Conservation (phyloP, 2,113 vertebrate species). For the Hemicordylus capensis region DNA sequence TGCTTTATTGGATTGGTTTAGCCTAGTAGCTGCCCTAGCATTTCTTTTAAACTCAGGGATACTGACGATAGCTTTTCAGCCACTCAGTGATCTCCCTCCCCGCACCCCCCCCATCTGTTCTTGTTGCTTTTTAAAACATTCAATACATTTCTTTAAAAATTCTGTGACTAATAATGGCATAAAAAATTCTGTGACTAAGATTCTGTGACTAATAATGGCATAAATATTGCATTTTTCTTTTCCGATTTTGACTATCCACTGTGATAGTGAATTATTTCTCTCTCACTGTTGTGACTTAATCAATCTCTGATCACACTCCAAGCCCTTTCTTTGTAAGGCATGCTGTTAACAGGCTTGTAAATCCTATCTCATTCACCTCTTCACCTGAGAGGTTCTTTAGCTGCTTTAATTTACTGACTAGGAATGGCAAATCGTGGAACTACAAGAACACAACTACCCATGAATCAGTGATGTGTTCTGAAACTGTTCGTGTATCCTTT, state of each 20-base stretch:
- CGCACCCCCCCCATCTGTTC: too few species aligned
- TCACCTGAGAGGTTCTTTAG: neutral
- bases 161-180: neutral
- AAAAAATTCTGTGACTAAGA: neutral
- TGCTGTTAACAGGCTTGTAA: constrained; percentile 5
- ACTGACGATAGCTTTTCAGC: neutral
- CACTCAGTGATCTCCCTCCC: neutral
- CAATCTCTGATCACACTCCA: constrained; percentile 8
- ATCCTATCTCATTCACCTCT: neutral
- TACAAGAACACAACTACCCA: neutral
- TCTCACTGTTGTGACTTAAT: neutral
- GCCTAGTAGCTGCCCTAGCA: constrained; percentile 32
- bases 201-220: neutral
- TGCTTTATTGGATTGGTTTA: constrained; percentile 27
- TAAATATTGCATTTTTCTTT: neutral
- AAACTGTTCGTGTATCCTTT: neutral
- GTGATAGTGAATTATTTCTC: neutral
- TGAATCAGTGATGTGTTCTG: neutral
- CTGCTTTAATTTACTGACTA: constrained; percentile 14
- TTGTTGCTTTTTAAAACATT: constrained; percentile 10
- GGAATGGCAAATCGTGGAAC: neutral
- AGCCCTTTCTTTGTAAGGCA: neutral
- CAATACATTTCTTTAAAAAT: neutral
- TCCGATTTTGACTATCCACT: neutral
- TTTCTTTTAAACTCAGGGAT: neutral